A percentile compares a stretch with the other conserved stretches of the same genome.
These are phyloP conservation scores for Parthenolecanium corni DNA, from an alignment of 2,888 invertebrate species.

Conservation along the genomic window DNA sequence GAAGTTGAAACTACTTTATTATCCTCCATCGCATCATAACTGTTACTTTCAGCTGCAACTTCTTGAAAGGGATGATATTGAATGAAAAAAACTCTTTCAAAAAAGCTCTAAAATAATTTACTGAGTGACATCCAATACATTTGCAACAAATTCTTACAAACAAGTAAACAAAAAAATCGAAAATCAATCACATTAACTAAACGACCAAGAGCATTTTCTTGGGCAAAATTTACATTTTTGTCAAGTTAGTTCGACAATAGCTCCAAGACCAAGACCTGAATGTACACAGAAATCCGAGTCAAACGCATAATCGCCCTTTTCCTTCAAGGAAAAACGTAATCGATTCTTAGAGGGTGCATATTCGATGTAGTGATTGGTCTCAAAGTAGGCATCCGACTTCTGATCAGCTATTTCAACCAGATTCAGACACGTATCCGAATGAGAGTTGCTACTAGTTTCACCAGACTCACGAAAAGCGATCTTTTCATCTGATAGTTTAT, in stretches of 20 bases:
- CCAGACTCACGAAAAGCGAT: neutral
- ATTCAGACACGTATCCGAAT: neutral
- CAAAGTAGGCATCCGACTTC: neutral
- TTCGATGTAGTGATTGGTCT: neutral
- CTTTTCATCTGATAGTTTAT: neutral
- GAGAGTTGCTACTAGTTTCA: neutral
- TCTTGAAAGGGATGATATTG: no score
- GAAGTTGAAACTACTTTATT: no score
- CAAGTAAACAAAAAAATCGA: no score
- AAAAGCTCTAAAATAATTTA: no score
- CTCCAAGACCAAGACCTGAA: conserved; percentile 9
- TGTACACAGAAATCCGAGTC: neutral
- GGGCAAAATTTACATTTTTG: no score
- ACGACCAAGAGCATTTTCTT: no score
- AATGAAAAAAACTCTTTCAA: no score
- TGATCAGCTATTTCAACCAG: neutral
- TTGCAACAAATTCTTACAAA: no score
- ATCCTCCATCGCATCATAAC: no score
- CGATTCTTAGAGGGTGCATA: neutral
- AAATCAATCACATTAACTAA: no score
- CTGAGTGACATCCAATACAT: no score
- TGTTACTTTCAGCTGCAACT: no score
- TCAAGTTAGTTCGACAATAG: neutral
- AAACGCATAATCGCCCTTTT: neutral
- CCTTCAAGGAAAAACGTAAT: neutral